Evolutionary conservation across 2,888 invertebrate species (phyloP), one percentile per base, ranked within the genome.

Genomic region (Mantis religiosa): DNA sequence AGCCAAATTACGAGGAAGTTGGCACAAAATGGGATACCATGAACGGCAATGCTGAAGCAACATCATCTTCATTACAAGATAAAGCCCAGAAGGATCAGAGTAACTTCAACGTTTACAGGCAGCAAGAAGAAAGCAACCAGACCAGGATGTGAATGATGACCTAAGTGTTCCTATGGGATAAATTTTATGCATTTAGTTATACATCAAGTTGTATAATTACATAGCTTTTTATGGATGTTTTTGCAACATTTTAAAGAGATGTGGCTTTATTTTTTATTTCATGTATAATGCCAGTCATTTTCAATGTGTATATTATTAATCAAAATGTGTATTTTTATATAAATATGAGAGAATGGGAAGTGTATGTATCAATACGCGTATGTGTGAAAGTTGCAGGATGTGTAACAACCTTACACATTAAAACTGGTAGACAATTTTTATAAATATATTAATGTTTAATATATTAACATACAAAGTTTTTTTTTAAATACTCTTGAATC

Each of bases 1-100:
- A 88, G 20, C 84, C 84, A 84, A 87, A 88, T 25, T 89, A 89
- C 88, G 89, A 89, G 71, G 89, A 85, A 87, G 87, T 89, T 47
- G 89, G 89, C 4, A 88, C 81, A 71, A 47, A 82, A 27, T 87
- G 87, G 87, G 87, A 87, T 82, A 28, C 30, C 27, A n/a, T 87
- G 12, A 87, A 87, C 82, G 87, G 87, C 14, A 71, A 87, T 14
- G n/a, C n/a, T 20, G 28, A 20, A 12, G 84, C 85, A 27, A 7
- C 20, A 20, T 20, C 54, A 0, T 71, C 54, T 20, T 20, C 20
- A 15, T 20, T 20, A 20, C 54, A 71, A 71, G 54, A 71, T 71
- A 71, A 6, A 20, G 4, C 54, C 20, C 54, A 71, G 54, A 71
- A 71, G 20, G 54, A 71, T 71, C 54, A 71, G 6, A 71, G 54